Evolutionary conservation across 2,113 vertebrate species (phyloP).

Genomic region (Gobiocypris rarus): DNA sequence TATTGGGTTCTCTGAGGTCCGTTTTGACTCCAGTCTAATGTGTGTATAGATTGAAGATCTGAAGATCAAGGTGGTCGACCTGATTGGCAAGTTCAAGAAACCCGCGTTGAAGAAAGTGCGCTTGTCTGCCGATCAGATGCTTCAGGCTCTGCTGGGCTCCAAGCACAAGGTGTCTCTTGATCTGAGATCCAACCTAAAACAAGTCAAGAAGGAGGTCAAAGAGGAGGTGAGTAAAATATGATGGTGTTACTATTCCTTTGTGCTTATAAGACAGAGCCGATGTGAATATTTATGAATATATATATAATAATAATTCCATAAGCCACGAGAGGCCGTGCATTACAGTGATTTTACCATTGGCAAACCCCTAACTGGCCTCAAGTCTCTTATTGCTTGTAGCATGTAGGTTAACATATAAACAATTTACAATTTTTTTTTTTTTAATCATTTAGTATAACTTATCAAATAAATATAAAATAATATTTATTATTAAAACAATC

Average conservation of each 20-base stretch:
- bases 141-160: constrained; percentile 86
- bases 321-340: no score
- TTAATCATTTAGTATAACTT: no score
- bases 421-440: no score
- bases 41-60: constrained; percentile 83
- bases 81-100: constrained; percentile 89
- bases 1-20: no score
- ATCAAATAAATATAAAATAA: no score
- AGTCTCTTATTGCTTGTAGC: no score
- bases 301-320: neutral
- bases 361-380: no score
- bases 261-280: neutral
- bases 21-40: neutral
- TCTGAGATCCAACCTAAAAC: constrained; percentile 88
- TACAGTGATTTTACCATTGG: no score
- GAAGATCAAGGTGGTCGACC: constrained; percentile 85
- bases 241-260: neutral
- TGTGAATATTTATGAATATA: neutral
- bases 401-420: no score
- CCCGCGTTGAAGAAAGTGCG: constrained; percentile 82
- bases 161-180: constrained; percentile 94
- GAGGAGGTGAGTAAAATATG: constrained; percentile 75
- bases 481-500: no score
- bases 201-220: constrained; percentile 92
- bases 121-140: constrained; percentile 88